Base-by-base conservation (phyloP, 2,888 invertebrate genomes). In the Morpho achilles region DNA sequence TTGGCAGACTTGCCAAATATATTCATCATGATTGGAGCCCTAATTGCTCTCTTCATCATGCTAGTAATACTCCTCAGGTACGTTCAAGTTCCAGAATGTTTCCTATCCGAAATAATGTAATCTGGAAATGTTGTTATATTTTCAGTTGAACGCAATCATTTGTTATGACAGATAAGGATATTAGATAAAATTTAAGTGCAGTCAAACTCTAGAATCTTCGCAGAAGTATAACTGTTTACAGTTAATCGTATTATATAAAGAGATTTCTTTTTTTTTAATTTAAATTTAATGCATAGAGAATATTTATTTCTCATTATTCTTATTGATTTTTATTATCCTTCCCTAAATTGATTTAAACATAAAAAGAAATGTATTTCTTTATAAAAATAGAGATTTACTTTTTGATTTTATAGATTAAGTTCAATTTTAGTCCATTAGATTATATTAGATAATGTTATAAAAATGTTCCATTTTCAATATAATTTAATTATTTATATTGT, bases 1-100 rank as follows among this genome's bases (percentile, higher is more conserved):
- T 91, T 94, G 77, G 94, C 94, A 64, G 95, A 95, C 82, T 89
- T 95, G 83, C 93, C 94, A 72, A 95, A 94, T 86, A 94, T 95
- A 80, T 93, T 95, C 84, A 94, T 94, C 71, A 94, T 95, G 82
- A 92, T 94, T 68, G 94, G 94, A 52, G 94, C 95, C 63, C 86
- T 95, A 60, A 91, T 95, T 74, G 94, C 94, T 78, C 93, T 95
- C 74, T 94, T 94, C 83, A 93, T 93, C 64, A 94, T 95, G 93
- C 92, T 95, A 73, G 91, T 95, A 69, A 94, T 95, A 79, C 93
- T 95, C 68, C 93, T 94, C 84, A 94, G 94, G 95, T 95, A 77
- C 87, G 91, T 78, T 45, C 10, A 43, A 32, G 10, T 52, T 52
- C 44, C 8, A 8, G 32, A 5, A 32, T 51, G 39, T 44, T 10